These are phyloP conservation scores for Callorhinus ursinus DNA, from an alignment of 2,113 vertebrate genomes.

Conservation along the genomic window DNA sequence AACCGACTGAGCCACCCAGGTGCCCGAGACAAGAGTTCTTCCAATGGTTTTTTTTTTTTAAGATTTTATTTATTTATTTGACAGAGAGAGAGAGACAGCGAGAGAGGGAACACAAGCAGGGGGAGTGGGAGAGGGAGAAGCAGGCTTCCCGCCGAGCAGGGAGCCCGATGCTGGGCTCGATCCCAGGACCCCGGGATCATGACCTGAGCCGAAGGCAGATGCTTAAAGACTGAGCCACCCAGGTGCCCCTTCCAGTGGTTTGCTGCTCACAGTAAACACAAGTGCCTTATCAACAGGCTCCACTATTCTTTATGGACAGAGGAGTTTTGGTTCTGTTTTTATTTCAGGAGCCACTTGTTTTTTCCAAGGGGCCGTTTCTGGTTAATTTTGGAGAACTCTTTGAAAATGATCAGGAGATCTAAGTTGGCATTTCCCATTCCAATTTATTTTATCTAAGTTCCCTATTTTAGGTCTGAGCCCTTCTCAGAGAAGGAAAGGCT, in stretches of 20 bases:
- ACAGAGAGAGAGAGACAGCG: no score
- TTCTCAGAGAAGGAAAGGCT: background rate
- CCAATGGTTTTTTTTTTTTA: background rate
- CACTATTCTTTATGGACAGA: background rate
- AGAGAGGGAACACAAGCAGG: no score
- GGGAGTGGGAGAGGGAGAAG: no score
- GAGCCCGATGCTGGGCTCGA: no score
- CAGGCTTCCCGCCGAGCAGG: no score
- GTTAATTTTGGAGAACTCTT: background rate
- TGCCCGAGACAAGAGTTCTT: background rate
- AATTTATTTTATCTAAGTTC: background rate
- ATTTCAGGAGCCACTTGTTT: background rate
- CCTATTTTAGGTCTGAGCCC: background rate
- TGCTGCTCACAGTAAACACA: background rate
- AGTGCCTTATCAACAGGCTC: background rate
- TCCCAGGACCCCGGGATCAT: no score
- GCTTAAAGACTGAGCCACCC: no score
- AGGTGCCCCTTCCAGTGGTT: background rate
- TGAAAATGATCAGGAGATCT: background rate
- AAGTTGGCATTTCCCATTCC: background rate
- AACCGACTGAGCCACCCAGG: no score
- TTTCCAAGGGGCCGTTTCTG: constrained; percentile 5
- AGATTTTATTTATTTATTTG: no score
- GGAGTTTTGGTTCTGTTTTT: background rate
- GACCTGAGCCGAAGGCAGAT: no score